These are phyloP conservation scores for Rhagoletis zephyria DNA, from an alignment of 1,140 invertebrate genomes.

Conservation along the genomic window DNA sequence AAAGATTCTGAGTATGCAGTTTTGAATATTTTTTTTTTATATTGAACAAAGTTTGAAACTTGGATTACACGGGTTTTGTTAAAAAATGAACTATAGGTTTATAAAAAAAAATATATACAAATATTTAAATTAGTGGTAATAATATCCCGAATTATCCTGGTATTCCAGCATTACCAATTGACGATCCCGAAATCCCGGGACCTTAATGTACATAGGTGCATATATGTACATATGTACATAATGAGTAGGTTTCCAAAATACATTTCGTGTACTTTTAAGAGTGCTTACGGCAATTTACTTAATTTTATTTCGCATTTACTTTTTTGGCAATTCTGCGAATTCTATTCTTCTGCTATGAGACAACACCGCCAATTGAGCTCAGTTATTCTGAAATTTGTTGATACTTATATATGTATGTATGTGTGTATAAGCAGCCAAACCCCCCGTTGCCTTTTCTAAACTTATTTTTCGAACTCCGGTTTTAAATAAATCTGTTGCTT, in stretches of 20 bases:
- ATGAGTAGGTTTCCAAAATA: conserved; percentile 18
- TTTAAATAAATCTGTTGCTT: conserved; percentile 27
- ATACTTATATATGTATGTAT: neutral
- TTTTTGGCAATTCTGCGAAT: conserved; percentile 42
- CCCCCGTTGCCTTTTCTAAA: conserved; percentile 9
- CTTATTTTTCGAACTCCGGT: conserved; percentile 7
- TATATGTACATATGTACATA: neutral
- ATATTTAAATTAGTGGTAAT: neutral
- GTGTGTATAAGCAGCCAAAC: neutral
- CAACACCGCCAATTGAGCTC: neutral
- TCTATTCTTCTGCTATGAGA: neutral
- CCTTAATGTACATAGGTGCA: neutral
- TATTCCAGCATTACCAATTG: too few species aligned
- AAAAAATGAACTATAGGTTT: too few species aligned
- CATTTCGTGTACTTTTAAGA: conserved; percentile 21
- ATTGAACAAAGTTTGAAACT: too few species aligned
- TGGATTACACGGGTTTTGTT: too few species aligned
- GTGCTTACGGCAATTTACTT: conserved; percentile 35
- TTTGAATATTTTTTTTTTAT: too few species aligned
- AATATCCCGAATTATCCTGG: too few species aligned
- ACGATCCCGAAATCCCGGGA: too few species aligned
- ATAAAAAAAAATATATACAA: too few species aligned
- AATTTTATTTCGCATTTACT: neutral
- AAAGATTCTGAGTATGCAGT: too few species aligned
- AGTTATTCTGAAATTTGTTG: too few species aligned